These are phyloP conservation scores for Telmatherina bonti DNA, from an alignment of 2,797 vertebrate species.

Conservation along the genomic window DNA sequence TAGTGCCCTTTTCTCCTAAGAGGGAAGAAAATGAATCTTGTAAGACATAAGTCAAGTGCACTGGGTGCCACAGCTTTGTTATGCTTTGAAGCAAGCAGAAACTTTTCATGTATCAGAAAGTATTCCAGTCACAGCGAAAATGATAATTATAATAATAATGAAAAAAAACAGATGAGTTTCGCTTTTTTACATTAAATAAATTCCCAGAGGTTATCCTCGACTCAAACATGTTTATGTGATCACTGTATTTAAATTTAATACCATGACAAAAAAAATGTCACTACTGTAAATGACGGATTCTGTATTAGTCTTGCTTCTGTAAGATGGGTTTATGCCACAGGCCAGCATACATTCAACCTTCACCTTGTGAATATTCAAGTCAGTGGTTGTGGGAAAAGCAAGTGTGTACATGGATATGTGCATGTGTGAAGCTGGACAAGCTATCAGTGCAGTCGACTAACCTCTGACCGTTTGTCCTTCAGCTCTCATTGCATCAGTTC, in stretches of 20 bases:
- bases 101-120: slow-evolving; percentile 29
- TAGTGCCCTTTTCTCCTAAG: slow-evolving; percentile 31
- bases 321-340: neutral
- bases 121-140: slow-evolving; percentile 60
- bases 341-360: slow-evolving; percentile 1
- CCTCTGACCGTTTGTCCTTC: slow-evolving; percentile 46
- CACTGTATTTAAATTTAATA: slow-evolving; percentile 16
- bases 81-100: slow-evolving; percentile 40
- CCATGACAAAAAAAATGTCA: neutral
- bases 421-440: slow-evolving; percentile 16
- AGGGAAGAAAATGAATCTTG: slow-evolving; percentile 39
- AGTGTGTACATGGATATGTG: neutral
- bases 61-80: slow-evolving; percentile 39
- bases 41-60: slow-evolving; percentile 20
- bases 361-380: neutral
- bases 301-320: neutral
- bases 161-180: slow-evolving; percentile 38
- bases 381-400: neutral
- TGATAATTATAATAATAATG: no score
- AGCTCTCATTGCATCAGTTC: slow-evolving; percentile 45
- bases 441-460: slow-evolving; percentile 33
- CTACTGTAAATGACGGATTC: neutral
- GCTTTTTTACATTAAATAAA: slow-evolving; percentile 26
- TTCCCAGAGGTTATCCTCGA: slow-evolving; percentile 25
- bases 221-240: slow-evolving; percentile 30